Evolutionary conservation across 2,113 vertebrate species (phyloP).

Genomic region (Toxotes chatareus): DNA sequence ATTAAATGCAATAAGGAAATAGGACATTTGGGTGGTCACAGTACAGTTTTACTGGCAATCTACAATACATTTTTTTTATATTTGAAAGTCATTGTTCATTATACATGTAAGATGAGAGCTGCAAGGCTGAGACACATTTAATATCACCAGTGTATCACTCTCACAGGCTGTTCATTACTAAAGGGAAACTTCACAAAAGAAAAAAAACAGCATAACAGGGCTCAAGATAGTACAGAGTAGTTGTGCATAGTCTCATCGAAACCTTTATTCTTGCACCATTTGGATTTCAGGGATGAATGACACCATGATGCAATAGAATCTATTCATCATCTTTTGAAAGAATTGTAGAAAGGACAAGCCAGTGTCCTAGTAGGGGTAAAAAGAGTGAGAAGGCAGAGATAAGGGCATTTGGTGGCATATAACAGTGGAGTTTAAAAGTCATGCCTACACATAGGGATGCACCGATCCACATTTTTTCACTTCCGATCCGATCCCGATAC

Average conservation of each 20-base stretch:
- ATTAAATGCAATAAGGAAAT: conserved; percentile 72
- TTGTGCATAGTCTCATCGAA: conserved; percentile 30
- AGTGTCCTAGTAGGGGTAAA: background rate
- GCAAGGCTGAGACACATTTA: conserved; percentile 28
- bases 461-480: too few relatives aligned
- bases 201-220: background rate
- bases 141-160: conserved; percentile 12
- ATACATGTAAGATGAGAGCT: conserved; percentile 37
- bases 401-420: background rate
- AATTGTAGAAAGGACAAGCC: background rate
- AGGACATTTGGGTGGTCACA: conserved; percentile 15
- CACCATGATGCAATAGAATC: conserved; percentile 27
- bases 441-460: background rate
- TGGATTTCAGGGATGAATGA: conserved; percentile 52
- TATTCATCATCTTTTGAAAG: conserved; percentile 9
- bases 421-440: conserved; percentile 10
- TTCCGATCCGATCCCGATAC: too few relatives aligned
- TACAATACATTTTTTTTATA: conserved; percentile 34
- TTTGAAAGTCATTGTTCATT: conserved; percentile 29
- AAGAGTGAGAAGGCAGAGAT: background rate
- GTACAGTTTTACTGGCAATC: conserved; percentile 33
- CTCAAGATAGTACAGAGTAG: conserved; percentile 23
- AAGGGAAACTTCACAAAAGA: background rate
- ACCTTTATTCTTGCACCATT: conserved; percentile 44
- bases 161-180: conserved; percentile 4